phyloP scores from a whole-genome alignment of 64 coral and sea anemone genomes.

The Actinia equina region DNA sequence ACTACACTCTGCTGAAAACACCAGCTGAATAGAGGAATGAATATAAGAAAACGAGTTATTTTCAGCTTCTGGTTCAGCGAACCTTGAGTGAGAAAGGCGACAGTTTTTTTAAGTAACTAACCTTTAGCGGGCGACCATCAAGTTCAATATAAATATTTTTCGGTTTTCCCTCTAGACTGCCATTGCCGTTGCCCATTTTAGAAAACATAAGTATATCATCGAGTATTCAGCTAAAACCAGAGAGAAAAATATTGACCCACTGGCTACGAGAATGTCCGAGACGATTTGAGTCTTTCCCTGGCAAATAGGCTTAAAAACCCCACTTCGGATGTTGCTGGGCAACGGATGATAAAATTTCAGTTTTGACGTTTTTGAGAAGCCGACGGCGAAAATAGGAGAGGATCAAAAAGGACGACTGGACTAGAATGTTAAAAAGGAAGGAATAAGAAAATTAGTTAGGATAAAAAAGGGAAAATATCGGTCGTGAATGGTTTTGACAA shows the following conservation, averaged over 20 bases:
- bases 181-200: not conserved
- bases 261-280: not conserved
- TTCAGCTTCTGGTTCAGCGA: too few species aligned
- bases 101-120: not conserved
- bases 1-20: conserved; percentile 28
- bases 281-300: not conserved
- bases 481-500: too few species aligned
- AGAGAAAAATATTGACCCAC: not conserved
- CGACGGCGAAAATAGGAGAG: not conserved
- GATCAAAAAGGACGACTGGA: not conserved
- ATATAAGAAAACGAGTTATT: not conserved
- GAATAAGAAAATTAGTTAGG: too few species aligned
- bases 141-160: not conserved
- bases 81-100: too few species aligned
- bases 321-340: not conserved
- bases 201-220: not conserved
- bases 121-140: not conserved
- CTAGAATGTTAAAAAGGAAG: not conserved
- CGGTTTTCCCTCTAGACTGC: not conserved
- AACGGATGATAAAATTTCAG: not conserved
- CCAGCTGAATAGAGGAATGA: not conserved
- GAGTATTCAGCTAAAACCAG: not conserved
- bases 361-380: not conserved
- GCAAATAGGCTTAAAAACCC: not conserved
- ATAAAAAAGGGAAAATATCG: too few species aligned